Evolutionary conservation across 2,113 vertebrate species (phyloP).

Genomic region (Trichechus manatus): DNA sequence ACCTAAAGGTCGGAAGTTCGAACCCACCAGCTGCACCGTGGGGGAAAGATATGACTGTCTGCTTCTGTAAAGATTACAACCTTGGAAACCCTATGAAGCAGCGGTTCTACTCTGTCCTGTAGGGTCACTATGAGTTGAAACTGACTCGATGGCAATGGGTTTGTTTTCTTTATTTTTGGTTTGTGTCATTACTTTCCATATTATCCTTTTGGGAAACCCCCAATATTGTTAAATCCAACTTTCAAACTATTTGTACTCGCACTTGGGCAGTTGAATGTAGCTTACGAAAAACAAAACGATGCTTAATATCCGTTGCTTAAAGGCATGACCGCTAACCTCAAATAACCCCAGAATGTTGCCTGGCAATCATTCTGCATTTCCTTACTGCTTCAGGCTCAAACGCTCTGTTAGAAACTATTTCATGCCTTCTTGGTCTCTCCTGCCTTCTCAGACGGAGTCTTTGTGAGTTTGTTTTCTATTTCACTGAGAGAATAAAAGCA

Average conservation of each 20-base stretch:
- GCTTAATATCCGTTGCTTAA: neutral
- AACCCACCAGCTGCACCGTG: no score
- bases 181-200: neutral
- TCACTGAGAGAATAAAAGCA: neutral
- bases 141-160: no score
- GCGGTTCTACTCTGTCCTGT: no score
- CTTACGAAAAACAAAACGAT: conserved; percentile 12
- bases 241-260: neutral
- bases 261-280: neutral
- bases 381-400: neutral
- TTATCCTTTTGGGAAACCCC: neutral
- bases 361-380: neutral
- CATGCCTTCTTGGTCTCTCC: neutral
- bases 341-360: neutral
- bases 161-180: no score
- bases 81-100: no score
- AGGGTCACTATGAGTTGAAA: no score
- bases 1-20: no score
- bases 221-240: neutral
- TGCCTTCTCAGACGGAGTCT: conserved; percentile 6
- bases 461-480: neutral
- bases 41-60: no score
- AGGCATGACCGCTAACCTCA: neutral
- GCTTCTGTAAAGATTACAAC: no score
- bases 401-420: neutral